These are phyloP conservation scores for Acanthurus tractus DNA, from an alignment of 2,797 vertebrate species.

Conservation along the genomic window DNA sequence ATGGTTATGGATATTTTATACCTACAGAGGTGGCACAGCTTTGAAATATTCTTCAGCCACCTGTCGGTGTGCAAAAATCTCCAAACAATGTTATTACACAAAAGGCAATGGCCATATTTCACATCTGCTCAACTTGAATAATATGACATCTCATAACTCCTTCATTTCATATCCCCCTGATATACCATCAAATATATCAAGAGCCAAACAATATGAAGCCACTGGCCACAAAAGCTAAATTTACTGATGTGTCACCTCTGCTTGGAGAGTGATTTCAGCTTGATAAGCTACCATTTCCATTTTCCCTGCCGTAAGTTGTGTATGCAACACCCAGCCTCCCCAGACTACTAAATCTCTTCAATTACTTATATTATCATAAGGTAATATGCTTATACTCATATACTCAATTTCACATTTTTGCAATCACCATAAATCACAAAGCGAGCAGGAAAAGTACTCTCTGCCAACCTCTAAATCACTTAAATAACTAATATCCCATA, in stretches of 20 bases:
- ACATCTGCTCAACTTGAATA: conserved; percentile 65
- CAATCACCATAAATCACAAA: conserved; percentile 86
- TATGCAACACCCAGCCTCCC: conserved; percentile 63
- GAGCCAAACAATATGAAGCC: conserved; percentile 72
- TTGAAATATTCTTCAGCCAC: conserved; percentile 40
- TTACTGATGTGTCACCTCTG: conserved; percentile 70
- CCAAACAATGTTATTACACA: conserved; percentile 55
- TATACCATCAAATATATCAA: conserved; percentile 75
- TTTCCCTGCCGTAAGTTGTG: conserved; percentile 64
- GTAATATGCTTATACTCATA: conserved; percentile 88
- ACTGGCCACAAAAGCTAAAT: conserved; percentile 74
- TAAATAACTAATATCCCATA: conserved; percentile 84
- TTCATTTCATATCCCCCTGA: conserved; percentile 72
- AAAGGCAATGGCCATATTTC: conserved; percentile 62
- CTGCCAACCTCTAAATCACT: conserved; percentile 86
- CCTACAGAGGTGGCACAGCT: conserved; percentile 27
- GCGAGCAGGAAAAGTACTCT: conserved; percentile 73
- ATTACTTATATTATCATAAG: conserved; percentile 88
- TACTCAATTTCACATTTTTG: conserved; percentile 86
- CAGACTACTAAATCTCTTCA: conserved; percentile 83
- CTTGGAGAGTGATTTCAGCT: conserved; percentile 68
- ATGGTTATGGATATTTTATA: conserved; percentile 52
- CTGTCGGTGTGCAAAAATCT: conserved; percentile 51
- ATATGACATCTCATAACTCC: conserved; percentile 73
- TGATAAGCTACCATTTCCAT: conserved; percentile 75